Evolutionary conservation across 2,888 invertebrate species (phyloP).

Genomic region (Patella pellucida): DNA sequence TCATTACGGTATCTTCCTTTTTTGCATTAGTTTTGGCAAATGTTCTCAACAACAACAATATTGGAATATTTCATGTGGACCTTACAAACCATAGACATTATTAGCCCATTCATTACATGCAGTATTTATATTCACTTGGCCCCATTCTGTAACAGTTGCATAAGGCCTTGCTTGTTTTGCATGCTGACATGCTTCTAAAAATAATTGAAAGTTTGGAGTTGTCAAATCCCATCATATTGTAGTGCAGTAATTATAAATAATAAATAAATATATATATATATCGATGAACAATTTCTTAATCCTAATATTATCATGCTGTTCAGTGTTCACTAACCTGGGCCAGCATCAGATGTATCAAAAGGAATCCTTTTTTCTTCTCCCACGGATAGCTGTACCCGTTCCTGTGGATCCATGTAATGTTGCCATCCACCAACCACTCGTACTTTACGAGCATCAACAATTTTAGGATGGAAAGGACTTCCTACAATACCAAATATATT

Average conservation of each 20-base stretch:
- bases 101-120: too few species aligned
- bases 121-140: too few species aligned
- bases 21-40: too few species aligned
- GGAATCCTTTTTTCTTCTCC: constrained; percentile 76
- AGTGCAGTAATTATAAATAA: neutral
- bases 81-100: too few species aligned
- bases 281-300: neutral
- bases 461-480: constrained; percentile 86
- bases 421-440: constrained; percentile 90
- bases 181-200: too few species aligned
- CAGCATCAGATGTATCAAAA: constrained; percentile 90
- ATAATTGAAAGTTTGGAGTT: too few species aligned
- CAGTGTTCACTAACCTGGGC: constrained; percentile 75
- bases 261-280: neutral
- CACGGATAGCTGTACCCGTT: constrained; percentile 72
- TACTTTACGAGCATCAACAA: constrained; percentile 82
- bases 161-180: too few species aligned
- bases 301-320: neutral
- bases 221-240: too few species aligned
- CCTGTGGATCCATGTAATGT: constrained; percentile 80
- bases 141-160: too few species aligned
- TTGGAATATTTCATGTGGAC: too few species aligned
- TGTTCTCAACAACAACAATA: too few species aligned
- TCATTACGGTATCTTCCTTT: too few species aligned
- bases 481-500: constrained; percentile 73